Conservation (phyloP, 2,797 vertebrate species). For the Meriones psammophilus region DNA sequence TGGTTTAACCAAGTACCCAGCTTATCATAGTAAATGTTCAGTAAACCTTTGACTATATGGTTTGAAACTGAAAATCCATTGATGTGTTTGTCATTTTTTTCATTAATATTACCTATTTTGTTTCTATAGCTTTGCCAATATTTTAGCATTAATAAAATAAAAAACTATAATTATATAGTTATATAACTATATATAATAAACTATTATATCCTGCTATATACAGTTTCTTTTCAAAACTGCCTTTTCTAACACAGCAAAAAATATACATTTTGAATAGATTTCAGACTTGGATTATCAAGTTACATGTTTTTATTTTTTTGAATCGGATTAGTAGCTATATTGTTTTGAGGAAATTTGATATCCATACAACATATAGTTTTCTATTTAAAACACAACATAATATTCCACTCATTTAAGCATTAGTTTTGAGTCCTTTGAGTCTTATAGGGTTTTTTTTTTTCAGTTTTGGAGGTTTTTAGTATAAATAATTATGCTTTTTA, state of each 20-base stretch:
- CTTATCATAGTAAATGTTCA: neutral
- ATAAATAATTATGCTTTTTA: too few species aligned
- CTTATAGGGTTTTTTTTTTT: neutral
- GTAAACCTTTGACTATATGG: neutral
- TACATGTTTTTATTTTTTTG: neutral
- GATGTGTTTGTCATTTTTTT: neutral
- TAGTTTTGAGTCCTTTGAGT: neutral
- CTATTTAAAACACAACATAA: neutral
- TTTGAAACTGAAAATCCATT: neutral
- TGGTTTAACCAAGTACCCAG: neutral
- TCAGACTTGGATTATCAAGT: neutral
- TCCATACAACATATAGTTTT: neutral
- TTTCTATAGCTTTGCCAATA: neutral
- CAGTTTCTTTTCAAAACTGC: neutral
- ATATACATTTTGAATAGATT: neutral
- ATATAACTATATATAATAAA: too few species aligned
- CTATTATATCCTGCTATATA: neutral
- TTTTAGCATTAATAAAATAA: conserved; percentile 42
- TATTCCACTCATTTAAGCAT: neutral
- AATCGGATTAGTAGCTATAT: neutral
- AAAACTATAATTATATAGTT: neutral
- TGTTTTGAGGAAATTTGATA: neutral
- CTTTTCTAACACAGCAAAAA: neutral
- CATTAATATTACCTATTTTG: neutral
- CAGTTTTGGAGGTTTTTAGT: neutral